Evolutionary conservation across 2,113 vertebrate genomes (phyloP), one percentile per base, ranked within the genome.

Genomic region (Pterocles burchelli): DNA sequence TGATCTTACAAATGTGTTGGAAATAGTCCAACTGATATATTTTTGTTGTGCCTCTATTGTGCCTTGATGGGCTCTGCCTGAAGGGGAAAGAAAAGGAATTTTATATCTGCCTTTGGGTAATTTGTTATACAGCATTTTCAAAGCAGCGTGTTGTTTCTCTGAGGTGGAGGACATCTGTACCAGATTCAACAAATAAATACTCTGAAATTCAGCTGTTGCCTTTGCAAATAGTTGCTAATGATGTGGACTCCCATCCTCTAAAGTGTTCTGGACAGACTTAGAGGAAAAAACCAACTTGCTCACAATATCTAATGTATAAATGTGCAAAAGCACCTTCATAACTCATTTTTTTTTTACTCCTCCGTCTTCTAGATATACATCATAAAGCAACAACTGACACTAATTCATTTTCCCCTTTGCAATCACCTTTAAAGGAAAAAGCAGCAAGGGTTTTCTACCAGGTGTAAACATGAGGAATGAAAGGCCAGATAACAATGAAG

Each of bases 361-460:
- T 8, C 3, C 18, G 1, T 72, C 41, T 93, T 88, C 54, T 43
- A 91, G 89, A 91, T 88, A 93, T 34, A 82, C 74, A 93, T 94
- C 67, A 59, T 74, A 91, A 93, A 80, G 75, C 67, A 91, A 55
- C 67, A 85, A 45, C 88, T 88, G 51, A 38, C 82, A 85, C 91
- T 93, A 95, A 95, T 95, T 96, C 71, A 83, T 96, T 96, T 93
- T 96, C 78, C 51, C 78, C 82, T 95, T 94, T 85, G 67, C 89
- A 66, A 85, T 77, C 87, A 82, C 51, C 85, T 95, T 74, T 88
- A 89, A 80, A 89, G 59, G 33, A 51, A 82, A 94, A 91, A 83
- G 46, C 58, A 73, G 70, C 26, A 6, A 70, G 74, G 17, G 38
- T 86, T 95, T 92, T 73, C 83, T 22, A 13, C 52, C 43, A 77